Base-by-base conservation (phyloP, 2,888 invertebrate species). In the Morpho deidamia region DNA sequence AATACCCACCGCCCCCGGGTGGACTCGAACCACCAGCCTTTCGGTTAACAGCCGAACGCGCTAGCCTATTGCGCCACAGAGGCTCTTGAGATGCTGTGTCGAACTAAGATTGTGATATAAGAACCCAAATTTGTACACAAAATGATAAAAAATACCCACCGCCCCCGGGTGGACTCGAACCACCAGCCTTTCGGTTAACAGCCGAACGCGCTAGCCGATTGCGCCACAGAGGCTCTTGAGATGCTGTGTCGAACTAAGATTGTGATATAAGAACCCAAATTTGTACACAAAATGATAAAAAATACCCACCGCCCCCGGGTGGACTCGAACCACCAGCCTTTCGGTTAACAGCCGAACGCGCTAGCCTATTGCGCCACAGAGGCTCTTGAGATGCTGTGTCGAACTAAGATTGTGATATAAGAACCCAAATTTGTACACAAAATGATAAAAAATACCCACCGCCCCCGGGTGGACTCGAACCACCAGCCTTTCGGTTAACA, bases 31-130 rank as follows among this genome's bases (percentile, higher is more conserved):
- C 96, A 96, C 96, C 96, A 96, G 96, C 96, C 96, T 96, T 96
- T 96, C 96, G 96, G 96, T 96, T 96, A 96, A 96, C 96, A 96
- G 96, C 96, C 96, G 96, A 96, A 96, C 96, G 96, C 96, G 96
- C 46, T 39, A 39, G 32, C 46, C 46, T 3, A 44, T 44, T 44
- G 35, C 44, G 44, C 44, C 44, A 44, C 44, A 35, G 44, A 37
- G 44, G 44, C 44, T 44, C 44, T 34, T 44, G 34, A 8, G 33
- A 11, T 7, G n/a, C n/a, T 37, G 37, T n/a, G 23, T 37, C 9
- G 37, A 37, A 37, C 8, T n/a, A 37, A n/a, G 37, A 37, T 37
- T 37, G 23, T 23, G 23, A 23, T 23, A 23, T 23, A 23, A 5
- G n/a, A 8, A 8, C n/a, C 7, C 37, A 37, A 3, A 37, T 10